phyloP scores from a whole-genome alignment of 2,888 invertebrate species.

The Pseudococcus jackbeardsleyi region DNA sequence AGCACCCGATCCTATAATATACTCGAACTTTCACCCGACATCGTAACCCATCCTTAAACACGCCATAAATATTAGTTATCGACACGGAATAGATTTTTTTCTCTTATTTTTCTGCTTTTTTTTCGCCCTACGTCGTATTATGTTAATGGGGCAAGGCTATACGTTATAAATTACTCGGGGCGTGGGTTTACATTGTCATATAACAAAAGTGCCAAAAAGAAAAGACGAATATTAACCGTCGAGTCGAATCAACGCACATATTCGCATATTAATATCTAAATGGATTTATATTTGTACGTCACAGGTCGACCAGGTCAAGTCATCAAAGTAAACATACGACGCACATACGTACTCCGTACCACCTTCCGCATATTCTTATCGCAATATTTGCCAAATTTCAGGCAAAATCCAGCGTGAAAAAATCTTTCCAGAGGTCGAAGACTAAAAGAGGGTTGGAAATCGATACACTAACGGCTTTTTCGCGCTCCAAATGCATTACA shows the following conservation, averaged over 20 bases:
- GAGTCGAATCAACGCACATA: neutral
- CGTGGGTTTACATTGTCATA: constrained; percentile 55
- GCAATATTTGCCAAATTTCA: neutral
- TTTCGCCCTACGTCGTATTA: constrained; percentile 23
- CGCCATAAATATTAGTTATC: constrained; percentile 43
- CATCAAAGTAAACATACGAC: neutral
- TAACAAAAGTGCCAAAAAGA: constrained; percentile 31
- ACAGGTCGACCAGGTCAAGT: neutral
- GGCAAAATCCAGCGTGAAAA: neutral
- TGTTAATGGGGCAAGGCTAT: constrained; percentile 48
- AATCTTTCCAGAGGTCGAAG: constrained; percentile 14
- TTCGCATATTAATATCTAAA: constrained; percentile 5
- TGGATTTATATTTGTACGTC: constrained; percentile 9
- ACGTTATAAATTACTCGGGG: constrained; percentile 52
- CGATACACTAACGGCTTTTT: constrained; percentile 32
- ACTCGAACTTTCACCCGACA: constrained; percentile 42
- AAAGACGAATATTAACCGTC: neutral
- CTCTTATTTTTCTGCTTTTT: neutral
- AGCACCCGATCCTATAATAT: neutral
- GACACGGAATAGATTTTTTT: constrained; percentile 23
- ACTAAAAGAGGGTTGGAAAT: constrained; percentile 15
- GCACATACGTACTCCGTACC: neutral
- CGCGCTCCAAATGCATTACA: constrained; percentile 31
- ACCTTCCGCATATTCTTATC: neutral
- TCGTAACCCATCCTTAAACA: constrained; percentile 30